Evolutionary conservation across 1,140 invertebrate genomes (phyloP).

Genomic region (Aphis craccivora): DNA sequence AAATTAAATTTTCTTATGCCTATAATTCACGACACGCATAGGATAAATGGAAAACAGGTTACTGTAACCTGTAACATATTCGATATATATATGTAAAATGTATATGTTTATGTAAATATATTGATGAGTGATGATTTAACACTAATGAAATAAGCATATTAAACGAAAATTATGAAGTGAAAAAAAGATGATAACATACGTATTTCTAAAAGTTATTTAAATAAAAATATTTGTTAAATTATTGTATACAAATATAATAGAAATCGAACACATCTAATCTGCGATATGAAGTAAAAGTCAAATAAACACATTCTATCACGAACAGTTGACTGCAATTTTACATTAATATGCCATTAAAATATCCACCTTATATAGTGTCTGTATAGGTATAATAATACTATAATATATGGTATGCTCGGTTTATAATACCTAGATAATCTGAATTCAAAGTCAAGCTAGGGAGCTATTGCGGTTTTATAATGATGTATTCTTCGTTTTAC

Average conservation of each 20-base stretch:
- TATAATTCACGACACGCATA: no score
- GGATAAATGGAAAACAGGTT: no score
- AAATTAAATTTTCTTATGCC: no score
- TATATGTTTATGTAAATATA: no score
- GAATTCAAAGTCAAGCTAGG: background rate
- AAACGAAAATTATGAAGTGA: no score
- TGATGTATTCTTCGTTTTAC: constrained; percentile 17
- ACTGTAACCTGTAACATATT: no score
- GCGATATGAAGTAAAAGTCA: background rate
- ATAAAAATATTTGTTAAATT: no score
- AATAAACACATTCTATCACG: background rate
- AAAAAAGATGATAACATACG: no score
- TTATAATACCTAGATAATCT: constrained; percentile 7
- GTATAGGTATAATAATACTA: background rate
- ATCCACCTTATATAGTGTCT: background rate
- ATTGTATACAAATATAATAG: background rate
- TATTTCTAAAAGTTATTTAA: no score
- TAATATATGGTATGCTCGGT: background rate
- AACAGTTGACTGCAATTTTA: background rate
- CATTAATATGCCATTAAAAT: background rate
- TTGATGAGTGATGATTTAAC: no score
- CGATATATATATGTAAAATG: no score
- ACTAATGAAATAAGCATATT: no score
- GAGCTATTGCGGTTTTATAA: background rate
- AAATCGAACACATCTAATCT: background rate